Conservation (phyloP, 2,113 vertebrate genomes). For the Tor tambroides region DNA sequence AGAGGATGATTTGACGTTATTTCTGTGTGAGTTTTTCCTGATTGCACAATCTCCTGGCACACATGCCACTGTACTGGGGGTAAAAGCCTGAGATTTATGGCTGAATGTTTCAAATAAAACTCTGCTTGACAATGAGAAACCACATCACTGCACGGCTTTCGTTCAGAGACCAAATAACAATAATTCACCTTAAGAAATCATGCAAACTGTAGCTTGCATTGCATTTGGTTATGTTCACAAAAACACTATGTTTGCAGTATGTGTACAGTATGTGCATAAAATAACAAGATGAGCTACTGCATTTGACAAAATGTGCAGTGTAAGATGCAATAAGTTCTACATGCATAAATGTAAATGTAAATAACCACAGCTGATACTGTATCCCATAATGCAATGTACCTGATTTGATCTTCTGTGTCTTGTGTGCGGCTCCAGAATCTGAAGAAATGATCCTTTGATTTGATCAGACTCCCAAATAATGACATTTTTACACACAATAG, state of each 20-base stretch:
- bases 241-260: not conserved
- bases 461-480: not conserved
- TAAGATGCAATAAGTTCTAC: not conserved
- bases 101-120: conserved; percentile 10
- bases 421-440: not conserved
- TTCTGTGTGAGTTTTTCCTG: not conserved
- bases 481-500: not conserved
- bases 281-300: not conserved
- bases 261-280: not conserved
- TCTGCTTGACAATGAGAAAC: not conserved
- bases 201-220: not conserved
- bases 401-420: too few relatives aligned
- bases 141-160: not conserved
- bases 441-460: not conserved
- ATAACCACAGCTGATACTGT: too few relatives aligned
- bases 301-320: not conserved
- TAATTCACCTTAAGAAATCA: not conserved
- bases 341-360: too few relatives aligned
- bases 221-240: not conserved
- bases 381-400: too few relatives aligned
- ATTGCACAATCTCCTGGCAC: conserved; percentile 6
- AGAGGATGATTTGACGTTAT: not conserved
- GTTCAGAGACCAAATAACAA: not conserved
- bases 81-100: not conserved
- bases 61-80: not conserved